phyloP scores from a whole-genome alignment of 2,797 vertebrate species.

The Danionella dracula region DNA sequence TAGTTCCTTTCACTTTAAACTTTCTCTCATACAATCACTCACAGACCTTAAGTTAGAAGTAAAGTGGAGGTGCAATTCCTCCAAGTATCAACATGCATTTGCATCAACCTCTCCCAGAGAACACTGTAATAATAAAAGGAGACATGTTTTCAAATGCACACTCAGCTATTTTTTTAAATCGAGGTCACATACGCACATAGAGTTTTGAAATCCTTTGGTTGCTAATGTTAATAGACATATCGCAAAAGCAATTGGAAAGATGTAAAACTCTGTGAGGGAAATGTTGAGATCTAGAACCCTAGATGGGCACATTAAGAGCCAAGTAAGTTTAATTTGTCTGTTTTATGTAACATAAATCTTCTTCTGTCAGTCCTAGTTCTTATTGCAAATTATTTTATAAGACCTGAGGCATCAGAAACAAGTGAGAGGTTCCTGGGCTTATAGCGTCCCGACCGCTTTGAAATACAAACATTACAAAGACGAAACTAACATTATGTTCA shows the following conservation, averaged over 20 bases:
- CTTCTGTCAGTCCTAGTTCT: background rate
- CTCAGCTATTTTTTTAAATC: background rate
- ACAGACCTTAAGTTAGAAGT: background rate
- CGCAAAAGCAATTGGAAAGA: background rate
- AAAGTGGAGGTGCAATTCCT: background rate
- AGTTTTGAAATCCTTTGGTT: background rate
- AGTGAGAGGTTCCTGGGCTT: too few species aligned
- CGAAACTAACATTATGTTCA: too few species aligned
- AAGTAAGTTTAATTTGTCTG: slow-evolving; percentile 28
- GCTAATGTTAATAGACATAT: slow-evolving; percentile 4
- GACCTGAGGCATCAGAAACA: slow-evolving; percentile 14
- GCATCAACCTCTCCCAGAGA: background rate
- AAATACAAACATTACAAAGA: slow-evolving; percentile 28
- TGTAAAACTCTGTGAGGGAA: background rate
- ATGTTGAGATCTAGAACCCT: background rate
- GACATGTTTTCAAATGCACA: slow-evolving; percentile 13
- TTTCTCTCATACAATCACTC: slow-evolving; percentile 5
- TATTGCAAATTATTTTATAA: slow-evolving; percentile 32
- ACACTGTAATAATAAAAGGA: background rate
- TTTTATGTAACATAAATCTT: slow-evolving; percentile 25
- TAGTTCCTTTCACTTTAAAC: slow-evolving; percentile 11
- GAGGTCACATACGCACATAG: background rate
- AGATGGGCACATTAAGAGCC: slow-evolving; percentile 16
- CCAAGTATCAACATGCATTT: slow-evolving; percentile 4
- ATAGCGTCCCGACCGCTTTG: too few species aligned